Evolutionary conservation across 2,797 vertebrate genomes (phyloP).

Genomic region (Steatocranus sp.): DNA sequence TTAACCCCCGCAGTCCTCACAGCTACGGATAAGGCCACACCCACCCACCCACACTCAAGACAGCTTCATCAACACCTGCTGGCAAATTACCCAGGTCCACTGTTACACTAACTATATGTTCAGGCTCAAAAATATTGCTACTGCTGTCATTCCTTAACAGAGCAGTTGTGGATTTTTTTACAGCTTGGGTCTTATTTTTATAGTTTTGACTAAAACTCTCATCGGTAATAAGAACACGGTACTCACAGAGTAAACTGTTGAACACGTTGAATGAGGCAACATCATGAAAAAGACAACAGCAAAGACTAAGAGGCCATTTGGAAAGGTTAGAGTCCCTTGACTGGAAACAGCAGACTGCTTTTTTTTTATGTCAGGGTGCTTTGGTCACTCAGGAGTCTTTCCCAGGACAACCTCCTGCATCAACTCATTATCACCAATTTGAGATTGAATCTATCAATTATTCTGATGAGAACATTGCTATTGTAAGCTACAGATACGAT

Average conservation of each 20-base stretch:
- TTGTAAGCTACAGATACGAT: neutral
- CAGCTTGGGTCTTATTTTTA: neutral
- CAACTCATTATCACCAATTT: neutral
- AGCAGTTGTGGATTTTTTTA: neutral
- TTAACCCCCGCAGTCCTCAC: constrained; percentile 86
- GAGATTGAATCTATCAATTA: neutral
- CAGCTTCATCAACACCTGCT: neutral
- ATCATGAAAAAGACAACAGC: neutral
- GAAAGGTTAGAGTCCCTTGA: neutral
- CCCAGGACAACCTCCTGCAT: neutral
- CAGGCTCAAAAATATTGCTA: neutral
- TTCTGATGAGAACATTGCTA: neutral
- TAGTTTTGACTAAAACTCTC: neutral
- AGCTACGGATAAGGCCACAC: constrained; percentile 82
- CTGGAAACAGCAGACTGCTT: neutral
- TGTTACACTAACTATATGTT: neutral
- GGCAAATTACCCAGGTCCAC: neutral
- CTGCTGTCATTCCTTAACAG: neutral
- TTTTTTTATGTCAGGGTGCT: neutral
- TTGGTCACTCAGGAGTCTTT: neutral
- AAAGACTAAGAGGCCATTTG: neutral
- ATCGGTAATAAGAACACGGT: neutral
- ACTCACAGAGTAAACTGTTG: neutral
- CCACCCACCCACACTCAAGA: neutral
- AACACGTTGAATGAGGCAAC: neutral